Base-by-base conservation (phyloP, 2,797 vertebrate species). In the Falco cherrug region DNA sequence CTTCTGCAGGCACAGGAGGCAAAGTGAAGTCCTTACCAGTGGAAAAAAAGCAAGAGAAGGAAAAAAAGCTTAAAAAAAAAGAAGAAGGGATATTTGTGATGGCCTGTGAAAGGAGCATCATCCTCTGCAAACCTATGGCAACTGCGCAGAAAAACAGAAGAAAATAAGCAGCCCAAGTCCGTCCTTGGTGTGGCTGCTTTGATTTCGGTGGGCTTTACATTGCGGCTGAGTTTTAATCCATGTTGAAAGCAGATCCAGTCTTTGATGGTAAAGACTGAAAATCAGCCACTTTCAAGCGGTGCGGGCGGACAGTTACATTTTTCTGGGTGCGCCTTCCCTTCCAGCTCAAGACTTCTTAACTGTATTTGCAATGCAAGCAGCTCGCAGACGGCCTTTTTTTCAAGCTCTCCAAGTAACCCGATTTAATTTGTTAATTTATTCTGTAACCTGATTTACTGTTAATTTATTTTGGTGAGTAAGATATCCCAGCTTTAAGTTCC, bases 341-440 rank as follows among this genome's bases (percentile, higher is more conserved):
- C 57, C 51, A 86, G 48, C 71, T 81, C 70, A 22, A 71, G 53
- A 26, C 43, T 81, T 95, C 45, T 59, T 43, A 85, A 88, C 80
- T 63, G 35, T 29, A 69, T 84, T 91, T 89, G 71, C 45, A 71
- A 53, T 15, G 59, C 89, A 92, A 89, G 77, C 41, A 93, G 93
- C 63, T 76, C 67, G 83, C 90, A 96, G 87, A 75, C 15, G 45
- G 64, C 48, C 61, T 56, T 80, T 91, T 88, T 73, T 41, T 81
- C 68, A 63, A 97, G 95, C 91, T 96, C 95, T 76, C 56, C 95
- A 89, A 68, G 83, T 90, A 94, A 93, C 63, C 70, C 11, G 22
- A 95, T 97, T 96, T 95, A 96, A 96, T 96, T 96, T 93, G 88
- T 93, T 97, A 97, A 97, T 98, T 95, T 97, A 98, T 97, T 98